A percentile compares a stretch with the other conserved stretches of the same genome.
Evolutionary conservation across 2,113 vertebrate species (phyloP).

Genomic region (Aspidoscelis tigris): DNA sequence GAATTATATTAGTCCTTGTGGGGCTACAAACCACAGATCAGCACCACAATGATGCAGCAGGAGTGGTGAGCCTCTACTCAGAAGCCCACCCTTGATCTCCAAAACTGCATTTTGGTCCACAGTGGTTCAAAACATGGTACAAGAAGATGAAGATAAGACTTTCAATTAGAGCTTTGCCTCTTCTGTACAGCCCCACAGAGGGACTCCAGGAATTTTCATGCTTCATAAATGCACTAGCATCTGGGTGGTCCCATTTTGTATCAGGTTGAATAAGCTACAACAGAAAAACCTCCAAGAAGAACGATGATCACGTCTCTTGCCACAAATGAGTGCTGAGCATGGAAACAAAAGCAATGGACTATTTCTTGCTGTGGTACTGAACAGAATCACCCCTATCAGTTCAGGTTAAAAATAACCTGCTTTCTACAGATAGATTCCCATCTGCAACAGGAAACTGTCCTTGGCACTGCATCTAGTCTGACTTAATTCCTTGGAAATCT

Average conservation of each 20-base stretch:
- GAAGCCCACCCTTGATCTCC: too few species aligned
- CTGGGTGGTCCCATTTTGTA: not conserved
- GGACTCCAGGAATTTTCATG: not conserved
- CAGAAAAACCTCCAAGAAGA: not conserved
- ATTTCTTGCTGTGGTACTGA: too few species aligned
- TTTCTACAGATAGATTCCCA: not conserved
- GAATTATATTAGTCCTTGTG: too few species aligned
- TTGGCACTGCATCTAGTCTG: not conserved
- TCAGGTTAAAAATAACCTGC: not conserved
- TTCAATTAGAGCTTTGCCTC: too few species aligned
- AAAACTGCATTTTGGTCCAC: too few species aligned
- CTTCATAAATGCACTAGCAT: not conserved
- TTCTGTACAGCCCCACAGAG: too few species aligned
- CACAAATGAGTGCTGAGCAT: not conserved
- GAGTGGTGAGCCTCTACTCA: too few species aligned
- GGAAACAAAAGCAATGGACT: not conserved
- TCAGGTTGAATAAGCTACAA: not conserved
- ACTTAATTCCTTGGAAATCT: not conserved
- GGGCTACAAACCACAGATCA: too few species aligned
- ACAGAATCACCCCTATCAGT: not conserved
- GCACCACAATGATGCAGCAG: too few species aligned
- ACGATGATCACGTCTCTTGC: not conserved
- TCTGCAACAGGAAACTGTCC: not conserved
- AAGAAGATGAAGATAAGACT: too few species aligned
- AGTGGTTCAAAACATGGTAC: too few species aligned